Base-by-base conservation (phyloP, 2,797 vertebrate genomes). In the Chelidonichthys spinosus region DNA sequence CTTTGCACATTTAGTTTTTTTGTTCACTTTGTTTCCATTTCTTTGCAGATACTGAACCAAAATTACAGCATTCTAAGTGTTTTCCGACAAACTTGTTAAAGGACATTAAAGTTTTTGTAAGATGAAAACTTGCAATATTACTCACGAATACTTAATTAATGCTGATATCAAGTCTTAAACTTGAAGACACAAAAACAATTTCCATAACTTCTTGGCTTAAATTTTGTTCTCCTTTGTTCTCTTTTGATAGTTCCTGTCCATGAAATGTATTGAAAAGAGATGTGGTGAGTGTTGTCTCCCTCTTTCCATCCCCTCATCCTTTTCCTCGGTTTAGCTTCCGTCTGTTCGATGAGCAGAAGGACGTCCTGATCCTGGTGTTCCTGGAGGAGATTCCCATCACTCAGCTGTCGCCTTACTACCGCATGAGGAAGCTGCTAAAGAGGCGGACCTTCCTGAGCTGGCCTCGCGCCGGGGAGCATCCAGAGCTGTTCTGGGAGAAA, bases 291-390 rank as follows among this genome's bases (percentile, higher is more conserved):
- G 5, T 11, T 18, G 8, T 47, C 25, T 25, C 25, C 25, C 17
- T 46, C 6, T 50, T 25, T 25, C 25, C 25, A 25, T 25, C 25
- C 6, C 10, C 4, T 67, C n/a, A 2, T 35, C 53, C 5, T 32
- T n/a, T 42, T n/a, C 5, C n/a, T n/a, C 40, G 4, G 11, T 18
- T 54, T 11, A 95, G 91, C 58, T 95, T 94, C 70, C 90, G 92
- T 17, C 87, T 96, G 60, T 95, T 96, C 10, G 93, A 95, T 1
- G 94, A 95, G 79, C 72, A 89, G 67, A 93, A 91, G 63, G 94
- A 95, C 5, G 93, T 95, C 15, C 72, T 95, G 74, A 86, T 95
- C 73, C 76, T 94, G 77, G 76, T 94, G 49, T 94, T 95, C 0
- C 78, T 95, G 69, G 92, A 94, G 88, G 93, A 95, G 11, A 90